phyloP scores from a whole-genome alignment of 1,140 invertebrate genomes.

The Drosophila takahashii region DNA sequence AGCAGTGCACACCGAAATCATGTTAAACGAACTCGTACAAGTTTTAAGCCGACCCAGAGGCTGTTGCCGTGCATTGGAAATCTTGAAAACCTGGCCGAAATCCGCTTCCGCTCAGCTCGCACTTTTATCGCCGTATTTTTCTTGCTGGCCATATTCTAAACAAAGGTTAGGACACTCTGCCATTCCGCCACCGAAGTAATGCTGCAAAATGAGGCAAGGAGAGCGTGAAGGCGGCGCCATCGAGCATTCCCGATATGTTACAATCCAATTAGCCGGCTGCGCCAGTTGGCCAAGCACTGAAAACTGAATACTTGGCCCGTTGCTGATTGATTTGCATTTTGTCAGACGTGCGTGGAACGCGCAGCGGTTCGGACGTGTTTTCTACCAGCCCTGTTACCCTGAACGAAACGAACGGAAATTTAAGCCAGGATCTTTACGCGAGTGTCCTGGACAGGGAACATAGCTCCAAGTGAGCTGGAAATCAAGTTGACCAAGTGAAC shows the following conservation, averaged over 20 bases:
- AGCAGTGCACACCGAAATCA: constrained; percentile 54
- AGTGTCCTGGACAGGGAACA: constrained; percentile 40
- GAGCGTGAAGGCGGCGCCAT: constrained; percentile 26
- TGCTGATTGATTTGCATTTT: constrained; percentile 69
- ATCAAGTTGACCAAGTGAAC: constrained; percentile 9
- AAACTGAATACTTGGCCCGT: constrained; percentile 26
- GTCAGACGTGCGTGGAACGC: constrained; percentile 76
- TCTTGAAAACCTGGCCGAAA: constrained; percentile 48
- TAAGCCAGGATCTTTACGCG: constrained; percentile 14
- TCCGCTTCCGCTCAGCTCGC: constrained; percentile 50
- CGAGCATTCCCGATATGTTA: constrained; percentile 68
- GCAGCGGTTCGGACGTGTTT: constrained; percentile 82
- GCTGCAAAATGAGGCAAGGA: constrained; percentile 45
- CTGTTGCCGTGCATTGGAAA: constrained; percentile 48
- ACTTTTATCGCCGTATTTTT: constrained; percentile 51
- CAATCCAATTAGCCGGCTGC: constrained; percentile 81
- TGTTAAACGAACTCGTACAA: constrained; percentile 72
- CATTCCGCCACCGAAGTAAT: constrained; percentile 61
- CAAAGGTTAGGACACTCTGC: constrained; percentile 45
- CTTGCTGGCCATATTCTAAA: constrained; percentile 71
- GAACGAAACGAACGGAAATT: constrained; percentile 5
- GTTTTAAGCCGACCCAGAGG: constrained; percentile 63
- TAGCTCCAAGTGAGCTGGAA: constrained; percentile 24
- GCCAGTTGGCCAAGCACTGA: constrained; percentile 33
- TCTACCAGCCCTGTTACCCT: constrained; percentile 19